Conservation (phyloP, 2,888 invertebrate genomes). For the Boloria selene region DNA sequence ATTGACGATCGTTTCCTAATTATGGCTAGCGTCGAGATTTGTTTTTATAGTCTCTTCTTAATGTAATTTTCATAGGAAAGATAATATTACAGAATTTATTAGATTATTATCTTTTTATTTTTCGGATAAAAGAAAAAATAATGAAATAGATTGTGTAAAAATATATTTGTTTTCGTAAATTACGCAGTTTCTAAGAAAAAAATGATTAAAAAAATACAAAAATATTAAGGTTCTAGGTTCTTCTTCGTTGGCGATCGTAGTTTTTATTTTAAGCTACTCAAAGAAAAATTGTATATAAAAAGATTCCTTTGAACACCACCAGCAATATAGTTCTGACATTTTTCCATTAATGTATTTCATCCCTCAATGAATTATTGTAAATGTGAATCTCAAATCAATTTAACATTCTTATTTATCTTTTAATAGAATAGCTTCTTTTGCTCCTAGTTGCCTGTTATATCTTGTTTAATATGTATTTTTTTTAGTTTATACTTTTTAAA, state of each 20-base stretch:
- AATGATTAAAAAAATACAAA: too few relatives aligned
- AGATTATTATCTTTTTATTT: too few relatives aligned
- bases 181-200: too few relatives aligned
- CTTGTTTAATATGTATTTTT: too few relatives aligned
- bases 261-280: not conserved
- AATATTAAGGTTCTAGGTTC: too few relatives aligned
- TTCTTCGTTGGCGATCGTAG: too few relatives aligned
- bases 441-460: too few relatives aligned
- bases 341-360: conserved; percentile 29
- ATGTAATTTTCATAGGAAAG: not conserved
- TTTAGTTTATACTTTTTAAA: too few relatives aligned
- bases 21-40: conserved; percentile 7
- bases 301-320: not conserved
- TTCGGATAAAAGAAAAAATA: too few relatives aligned
- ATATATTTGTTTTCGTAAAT: too few relatives aligned
- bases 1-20: conserved; percentile 9
- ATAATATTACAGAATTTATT: too few relatives aligned
- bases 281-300: not conserved
- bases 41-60: conserved; percentile 1
- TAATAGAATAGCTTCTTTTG: conserved; percentile 4
- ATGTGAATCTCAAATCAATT: conserved; percentile 1
- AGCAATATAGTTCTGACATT: conserved; percentile 20
- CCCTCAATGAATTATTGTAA: not conserved
- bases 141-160: too few relatives aligned
- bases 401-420: conserved; percentile 8